Base-by-base conservation (phyloP, 2,113 vertebrate species). In the Dipodomys merriami region DNA sequence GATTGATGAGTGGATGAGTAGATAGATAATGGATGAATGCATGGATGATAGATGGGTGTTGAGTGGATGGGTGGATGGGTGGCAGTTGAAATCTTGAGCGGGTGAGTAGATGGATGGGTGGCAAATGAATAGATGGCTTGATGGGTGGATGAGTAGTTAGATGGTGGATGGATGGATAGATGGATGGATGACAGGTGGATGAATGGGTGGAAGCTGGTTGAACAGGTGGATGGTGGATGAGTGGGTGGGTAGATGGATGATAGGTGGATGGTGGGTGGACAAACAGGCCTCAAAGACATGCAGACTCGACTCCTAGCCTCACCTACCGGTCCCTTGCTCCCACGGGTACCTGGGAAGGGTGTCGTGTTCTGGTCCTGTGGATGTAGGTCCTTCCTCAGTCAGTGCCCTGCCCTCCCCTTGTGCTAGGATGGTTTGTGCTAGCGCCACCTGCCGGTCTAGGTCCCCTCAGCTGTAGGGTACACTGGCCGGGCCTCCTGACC, bases 351-450 rank as follows among this genome's bases (percentile, higher is more conserved):
- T 53, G 53, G 53, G 15, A 57, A 16, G 53, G 12, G 49, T 49
- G 49, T 9, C 12, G 10, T 49, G 49, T 49, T 39, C 39, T 49
- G 49, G 53, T 13, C 20, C 8, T 25, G 23, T 62, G 62, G 20
- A 64, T 23, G 11, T 29, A 29, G 2, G 53, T 16, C 64, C 67
- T 3, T 20, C 18, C 0, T 27, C 6, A 5, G 12, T 0, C 6
- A 30, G 78, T 7, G 6, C 22, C 62, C 11, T 39, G 15, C 22
- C 25, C 4, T 16, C 16, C 39, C 13, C 44, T 6, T 33, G n/a
- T 64, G 23, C 62, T 18, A 11, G 71, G 9, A 35, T 5, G 2
- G 11, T 7, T 13, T 57, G 53, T 57, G 53, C 11, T 19, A 57
- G 53, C 15, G 53, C 53, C 53, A 57, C 4, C 53, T 16, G 53